Evolutionary conservation across 2,113 vertebrate species (phyloP).

Genomic region (Sinocyclocheilus anophthalmus): DNA sequence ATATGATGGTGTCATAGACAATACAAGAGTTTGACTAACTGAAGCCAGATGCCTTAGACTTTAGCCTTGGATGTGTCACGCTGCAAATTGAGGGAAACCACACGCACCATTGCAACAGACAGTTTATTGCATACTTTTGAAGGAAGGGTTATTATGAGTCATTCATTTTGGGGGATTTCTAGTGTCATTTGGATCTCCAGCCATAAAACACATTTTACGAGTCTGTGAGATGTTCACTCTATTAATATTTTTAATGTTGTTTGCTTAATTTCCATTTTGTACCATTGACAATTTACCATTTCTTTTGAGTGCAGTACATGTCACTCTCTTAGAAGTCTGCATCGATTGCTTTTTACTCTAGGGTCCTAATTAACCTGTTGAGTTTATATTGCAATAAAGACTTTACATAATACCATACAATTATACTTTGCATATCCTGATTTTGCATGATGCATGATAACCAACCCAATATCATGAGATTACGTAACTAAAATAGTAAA

Average conservation of each 20-base stretch:
- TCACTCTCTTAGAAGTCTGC: background rate
- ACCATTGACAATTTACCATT: background rate
- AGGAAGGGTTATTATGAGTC: slow-evolving; percentile 18
- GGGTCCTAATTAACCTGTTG: background rate
- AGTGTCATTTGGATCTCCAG: background rate
- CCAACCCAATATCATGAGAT: background rate
- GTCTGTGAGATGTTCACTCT: background rate
- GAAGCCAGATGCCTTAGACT: slow-evolving; percentile 32
- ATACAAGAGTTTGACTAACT: slow-evolving; percentile 34
- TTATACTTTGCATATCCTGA: too few species aligned
- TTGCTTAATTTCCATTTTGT: background rate
- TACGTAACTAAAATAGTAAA: background rate
- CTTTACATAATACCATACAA: background rate
- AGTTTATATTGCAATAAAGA: background rate
- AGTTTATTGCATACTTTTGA: background rate
- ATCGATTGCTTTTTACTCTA: background rate
- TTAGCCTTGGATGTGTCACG: slow-evolving; percentile 33
- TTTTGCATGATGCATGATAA: background rate
- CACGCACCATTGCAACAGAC: background rate
- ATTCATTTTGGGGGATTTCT: background rate
- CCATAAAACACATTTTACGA: background rate
- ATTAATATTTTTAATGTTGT: background rate
- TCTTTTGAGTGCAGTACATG: background rate
- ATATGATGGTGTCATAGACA: slow-evolving; percentile 36
- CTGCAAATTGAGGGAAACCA: slow-evolving; percentile 6